Evolutionary conservation across 2,888 invertebrate genomes (phyloP), one percentile per base, ranked within the genome.

Genomic region (Nemoura dubitans): DNA sequence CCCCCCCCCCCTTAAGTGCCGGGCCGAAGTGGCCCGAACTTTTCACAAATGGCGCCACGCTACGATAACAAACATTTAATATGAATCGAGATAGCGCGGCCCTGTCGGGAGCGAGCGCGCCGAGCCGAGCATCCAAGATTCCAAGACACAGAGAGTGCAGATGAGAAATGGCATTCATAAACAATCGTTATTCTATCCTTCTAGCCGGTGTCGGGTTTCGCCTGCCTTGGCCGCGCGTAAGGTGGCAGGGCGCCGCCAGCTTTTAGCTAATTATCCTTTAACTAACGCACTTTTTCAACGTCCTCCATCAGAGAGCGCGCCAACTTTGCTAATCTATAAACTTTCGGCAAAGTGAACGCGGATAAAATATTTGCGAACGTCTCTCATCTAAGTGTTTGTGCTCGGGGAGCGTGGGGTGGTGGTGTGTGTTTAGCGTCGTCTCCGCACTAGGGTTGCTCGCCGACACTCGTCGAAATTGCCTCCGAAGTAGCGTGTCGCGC

Each of bases 251-350:
- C 10, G 10, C 5, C 80, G 26, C 80, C 27, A 80, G 80, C 80
- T 80, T 16, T 80, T 16, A 26, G 80, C 80, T 80, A 80, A 80
- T 80, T 80, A 80, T 76, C 21, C 36, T 36, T 3, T 16, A 3
- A 16, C 25, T 76, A 25, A 21, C 76, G 21, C n/a, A 76, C 3
- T 76, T 25, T n/a, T 21, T 76, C 76, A 5, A 21, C 6, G 3
- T 21, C 3, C 6, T 76, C 76, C 76, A 76, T 25, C 10, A 26
- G 26, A 0, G 7, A 78, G 78, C 78, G 78, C 26, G 78, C 26
- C 6, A 78, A 78, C 78, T 27, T 78, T n/a, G 78, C 78, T 78
- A 78, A 78, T 78, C 78, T 26, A 78, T 3, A 78, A 78, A 78
- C 7, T 78, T 27, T 78, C 28, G 78, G 21, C 59, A 21, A 59